A percentile compares a stretch with the other conserved stretches of the same genome.
Conservation (phyloP, 2,113 vertebrate species). For the Atrichornis clamosus region DNA sequence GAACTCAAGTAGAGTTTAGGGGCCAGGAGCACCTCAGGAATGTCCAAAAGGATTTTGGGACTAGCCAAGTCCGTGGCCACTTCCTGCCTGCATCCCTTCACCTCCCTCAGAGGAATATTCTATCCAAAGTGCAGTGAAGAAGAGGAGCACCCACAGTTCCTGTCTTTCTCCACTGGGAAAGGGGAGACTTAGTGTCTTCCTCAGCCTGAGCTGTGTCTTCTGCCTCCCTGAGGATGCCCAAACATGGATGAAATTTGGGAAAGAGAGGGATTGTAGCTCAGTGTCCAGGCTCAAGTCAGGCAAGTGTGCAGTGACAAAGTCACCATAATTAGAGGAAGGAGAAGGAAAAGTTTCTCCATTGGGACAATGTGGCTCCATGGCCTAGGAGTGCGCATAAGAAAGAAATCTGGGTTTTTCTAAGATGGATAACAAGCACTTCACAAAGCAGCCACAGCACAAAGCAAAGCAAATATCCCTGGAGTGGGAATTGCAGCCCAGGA, state of each 20-base stretch:
- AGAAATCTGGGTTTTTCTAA: background rate
- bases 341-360: background rate
- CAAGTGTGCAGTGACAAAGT: background rate
- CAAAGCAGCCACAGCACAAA: background rate
- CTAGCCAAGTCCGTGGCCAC: fast-evolving
- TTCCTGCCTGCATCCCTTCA: background rate
- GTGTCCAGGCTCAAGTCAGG: background rate
- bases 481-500: background rate
- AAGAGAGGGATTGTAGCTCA: background rate
- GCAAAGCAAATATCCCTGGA: background rate
- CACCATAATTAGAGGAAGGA: background rate
- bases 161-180: background rate
- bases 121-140: background rate
- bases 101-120: background rate
- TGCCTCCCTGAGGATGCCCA: background rate
- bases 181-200: background rate
- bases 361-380: background rate
- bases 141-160: background rate
- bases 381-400: background rate
- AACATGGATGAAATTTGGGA: background rate
- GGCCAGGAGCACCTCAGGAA: background rate
- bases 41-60: background rate
- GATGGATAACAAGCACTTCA: background rate
- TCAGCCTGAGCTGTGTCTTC: background rate
- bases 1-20: background rate